Percentiles rank a stretch among this genome's conserved stretches.
phyloP scores from a whole-genome alignment of 1,140 invertebrate genomes.

The Diachasmimorpha longicaudata region DNA sequence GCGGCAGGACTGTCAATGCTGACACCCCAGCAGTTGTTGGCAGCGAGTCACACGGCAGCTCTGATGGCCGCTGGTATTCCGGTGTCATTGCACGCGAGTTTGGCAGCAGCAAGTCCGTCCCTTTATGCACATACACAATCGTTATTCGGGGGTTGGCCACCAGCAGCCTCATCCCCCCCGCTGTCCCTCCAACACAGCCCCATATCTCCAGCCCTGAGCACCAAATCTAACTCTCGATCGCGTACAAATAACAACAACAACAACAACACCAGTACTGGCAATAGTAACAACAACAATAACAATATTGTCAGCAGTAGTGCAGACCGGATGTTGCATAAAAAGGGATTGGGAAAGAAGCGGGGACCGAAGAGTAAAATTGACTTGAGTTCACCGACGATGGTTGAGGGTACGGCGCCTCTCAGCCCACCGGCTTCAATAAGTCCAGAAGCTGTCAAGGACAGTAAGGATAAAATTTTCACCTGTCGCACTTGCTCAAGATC shows the following conservation, averaged over 20 bases:
- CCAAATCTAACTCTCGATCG: conserved; percentile 41
- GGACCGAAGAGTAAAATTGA: conserved; percentile 48
- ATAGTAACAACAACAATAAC: conserved; percentile 56
- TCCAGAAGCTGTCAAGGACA: conserved; percentile 61
- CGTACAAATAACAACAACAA: conserved; percentile 54
- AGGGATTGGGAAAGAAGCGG: conserved; percentile 51
- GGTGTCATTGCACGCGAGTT: conserved; percentile 46
- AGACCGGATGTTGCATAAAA: conserved; percentile 46
- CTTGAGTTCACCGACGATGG: conserved; percentile 33
- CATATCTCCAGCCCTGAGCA: conserved; percentile 45
- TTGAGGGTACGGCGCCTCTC: conserved; percentile 52
- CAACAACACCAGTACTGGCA: conserved; percentile 48
- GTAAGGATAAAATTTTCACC: conserved; percentile 82
- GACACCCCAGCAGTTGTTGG: conserved; percentile 64
- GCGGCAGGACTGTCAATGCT: conserved; percentile 59
- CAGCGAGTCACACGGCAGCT: conserved; percentile 62
- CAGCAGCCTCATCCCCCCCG: conserved; percentile 47
- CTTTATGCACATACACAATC: conserved; percentile 63
- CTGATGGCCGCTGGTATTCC: conserved; percentile 62
- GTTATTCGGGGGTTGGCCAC: conserved; percentile 61
- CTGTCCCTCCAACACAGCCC: conserved; percentile 49
- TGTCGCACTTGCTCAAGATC: conserved; percentile 85
- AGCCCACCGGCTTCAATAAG: conserved; percentile 57
- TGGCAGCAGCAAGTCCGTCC: conserved; percentile 49
- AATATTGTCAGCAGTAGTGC: conserved; percentile 59